phyloP scores from a whole-genome alignment of 1,140 invertebrate species.

The Penaeus japonicus region DNA sequence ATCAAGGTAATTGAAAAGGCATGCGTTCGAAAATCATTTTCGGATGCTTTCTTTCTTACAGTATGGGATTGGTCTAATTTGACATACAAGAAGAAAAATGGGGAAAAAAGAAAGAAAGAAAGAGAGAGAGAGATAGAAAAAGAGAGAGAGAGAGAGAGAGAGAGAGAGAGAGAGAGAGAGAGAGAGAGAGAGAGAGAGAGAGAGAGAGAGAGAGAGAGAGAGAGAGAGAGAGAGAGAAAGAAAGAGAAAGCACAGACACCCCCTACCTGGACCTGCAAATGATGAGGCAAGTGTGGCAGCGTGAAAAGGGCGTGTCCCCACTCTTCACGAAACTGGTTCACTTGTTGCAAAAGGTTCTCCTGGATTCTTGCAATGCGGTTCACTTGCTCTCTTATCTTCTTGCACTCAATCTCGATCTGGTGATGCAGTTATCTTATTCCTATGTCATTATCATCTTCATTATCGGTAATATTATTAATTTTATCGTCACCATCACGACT shows the following conservation, averaged over 20 bases:
- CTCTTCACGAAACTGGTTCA: slow-evolving; percentile 23
- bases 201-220: too few species aligned
- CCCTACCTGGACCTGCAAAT: slow-evolving; percentile 20
- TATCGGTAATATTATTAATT: too few species aligned
- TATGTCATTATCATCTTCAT: too few species aligned
- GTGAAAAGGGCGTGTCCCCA: slow-evolving; percentile 37
- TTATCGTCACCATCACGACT: too few species aligned
- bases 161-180: too few species aligned
- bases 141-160: too few species aligned
- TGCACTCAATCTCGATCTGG: slow-evolving; percentile 24
- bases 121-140: too few species aligned
- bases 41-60: neutral
- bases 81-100: too few species aligned
- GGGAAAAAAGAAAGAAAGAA: too few species aligned
- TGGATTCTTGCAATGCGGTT: neutral
- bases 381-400: neutral
- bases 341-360: neutral
- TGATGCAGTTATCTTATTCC: neutral
- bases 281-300: slow-evolving; percentile 7
- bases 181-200: too few species aligned
- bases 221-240: too few species aligned
- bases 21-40: neutral
- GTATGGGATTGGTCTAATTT: too few species aligned
- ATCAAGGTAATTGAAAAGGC: neutral
- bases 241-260: neutral